phyloP scores from a whole-genome alignment of 2,797 vertebrate genomes.

The Philypnodon macrostomus region DNA sequence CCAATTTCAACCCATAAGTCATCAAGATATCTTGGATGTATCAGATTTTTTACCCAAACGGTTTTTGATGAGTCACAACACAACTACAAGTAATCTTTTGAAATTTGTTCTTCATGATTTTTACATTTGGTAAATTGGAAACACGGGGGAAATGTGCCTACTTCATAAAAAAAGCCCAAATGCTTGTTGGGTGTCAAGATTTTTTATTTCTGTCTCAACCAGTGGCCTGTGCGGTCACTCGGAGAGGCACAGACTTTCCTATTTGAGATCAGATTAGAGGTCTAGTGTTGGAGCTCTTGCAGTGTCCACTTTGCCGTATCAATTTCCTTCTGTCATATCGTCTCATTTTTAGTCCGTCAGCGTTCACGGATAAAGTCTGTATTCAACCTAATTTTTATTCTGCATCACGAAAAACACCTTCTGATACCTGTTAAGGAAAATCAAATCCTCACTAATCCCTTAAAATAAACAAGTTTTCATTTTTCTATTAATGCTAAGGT shows the following conservation, averaged over 20 bases:
- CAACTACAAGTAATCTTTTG: too few relatives aligned
- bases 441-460: not conserved
- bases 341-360: constrained; percentile 9
- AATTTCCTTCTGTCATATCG: constrained; percentile 29
- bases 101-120: too few relatives aligned
- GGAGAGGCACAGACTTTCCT: not conserved
- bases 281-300: constrained; percentile 7
- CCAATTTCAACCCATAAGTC: too few relatives aligned
- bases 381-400: constrained; percentile 16
- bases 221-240: constrained; percentile 7
- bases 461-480: not conserved
- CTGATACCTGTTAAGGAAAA: constrained; percentile 12
- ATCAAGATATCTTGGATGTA: too few relatives aligned
- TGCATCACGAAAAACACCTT: constrained; percentile 37
- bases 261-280: constrained; percentile 1
- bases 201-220: not conserved
- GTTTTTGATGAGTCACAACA: too few relatives aligned
- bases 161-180: not conserved
- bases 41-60: too few relatives aligned
- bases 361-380: constrained; percentile 16
- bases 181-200: too few relatives aligned
- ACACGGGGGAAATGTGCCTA: too few relatives aligned
- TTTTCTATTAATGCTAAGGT: not conserved
- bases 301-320: constrained; percentile 16
- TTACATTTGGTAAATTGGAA: too few relatives aligned